These are phyloP conservation scores for Caenorhabditis japonica DNA, from an alignment of 2,888 invertebrate species.

Conservation along the genomic window DNA sequence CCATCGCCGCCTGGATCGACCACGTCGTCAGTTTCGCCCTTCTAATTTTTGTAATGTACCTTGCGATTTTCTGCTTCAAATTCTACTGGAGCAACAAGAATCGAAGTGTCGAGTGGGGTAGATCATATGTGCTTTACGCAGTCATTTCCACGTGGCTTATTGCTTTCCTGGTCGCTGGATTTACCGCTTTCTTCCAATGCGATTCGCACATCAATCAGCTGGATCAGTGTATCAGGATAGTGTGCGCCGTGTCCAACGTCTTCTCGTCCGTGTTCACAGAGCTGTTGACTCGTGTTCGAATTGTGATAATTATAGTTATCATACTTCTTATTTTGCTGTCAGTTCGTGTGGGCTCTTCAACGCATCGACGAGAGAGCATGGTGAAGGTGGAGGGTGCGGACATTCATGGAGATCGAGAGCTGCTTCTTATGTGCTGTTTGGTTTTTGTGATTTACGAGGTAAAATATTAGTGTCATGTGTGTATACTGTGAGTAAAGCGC, in stretches of 20 bases:
- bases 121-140: conserved; percentile 35
- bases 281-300: conserved; percentile 30
- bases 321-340: conserved; percentile 32
- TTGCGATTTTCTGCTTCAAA: conserved; percentile 51
- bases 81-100: conserved; percentile 53
- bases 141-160: conserved; percentile 36
- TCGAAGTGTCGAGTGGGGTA: conserved; percentile 37
- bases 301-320: conserved; percentile 35
- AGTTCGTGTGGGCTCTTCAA: conserved; percentile 46
- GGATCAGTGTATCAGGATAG: conserved; percentile 38
- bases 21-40: conserved; percentile 42
- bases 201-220: conserved; percentile 38
- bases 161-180: conserved; percentile 34
- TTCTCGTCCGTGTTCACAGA: conserved; percentile 44
- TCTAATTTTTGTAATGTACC: conserved; percentile 46
- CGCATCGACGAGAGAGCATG: conserved; percentile 37
- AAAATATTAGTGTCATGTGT: too few species aligned
- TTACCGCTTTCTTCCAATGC: conserved; percentile 48
- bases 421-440: conserved; percentile 37
- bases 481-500: too few species aligned
- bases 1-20: conserved; percentile 48
- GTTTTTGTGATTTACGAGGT: conserved; percentile 48
- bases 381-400: conserved; percentile 43
- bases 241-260: conserved; percentile 45
- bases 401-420: conserved; percentile 41